These are phyloP conservation scores for Brenthis ino DNA, from an alignment of 2,888 invertebrate species.

Conservation along the genomic window DNA sequence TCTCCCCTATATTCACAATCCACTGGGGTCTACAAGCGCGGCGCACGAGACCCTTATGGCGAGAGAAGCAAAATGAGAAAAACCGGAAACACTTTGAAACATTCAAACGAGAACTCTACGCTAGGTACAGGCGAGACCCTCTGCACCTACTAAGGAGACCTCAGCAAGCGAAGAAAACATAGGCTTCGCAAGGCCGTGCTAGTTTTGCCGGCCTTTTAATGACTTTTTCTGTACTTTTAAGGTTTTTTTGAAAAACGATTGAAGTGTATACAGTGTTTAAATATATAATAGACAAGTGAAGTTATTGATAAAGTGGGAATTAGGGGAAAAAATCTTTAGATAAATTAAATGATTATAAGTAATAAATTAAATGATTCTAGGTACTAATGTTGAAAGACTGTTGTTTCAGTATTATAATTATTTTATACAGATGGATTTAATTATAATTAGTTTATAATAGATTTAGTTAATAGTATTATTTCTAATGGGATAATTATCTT, in stretches of 20 bases:
- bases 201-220: slow-evolving; percentile 64
- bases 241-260: slow-evolving; percentile 46
- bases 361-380: background rate
- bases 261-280: background rate
- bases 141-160: slow-evolving; percentile 70
- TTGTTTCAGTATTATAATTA: background rate
- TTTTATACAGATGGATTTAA: background rate
- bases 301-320: background rate
- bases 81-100: slow-evolving; percentile 91
- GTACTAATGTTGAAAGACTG: slow-evolving; percentile 13
- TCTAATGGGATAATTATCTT: background rate
- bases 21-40: slow-evolving; percentile 94
- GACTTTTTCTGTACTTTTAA: slow-evolving; percentile 43
- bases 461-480: slow-evolving; percentile 7
- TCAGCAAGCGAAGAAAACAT: slow-evolving; percentile 67
- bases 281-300: background rate
- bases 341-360: background rate
- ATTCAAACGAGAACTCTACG: slow-evolving; percentile 92
- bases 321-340: slow-evolving; percentile 5
- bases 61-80: slow-evolving; percentile 92
- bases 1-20: slow-evolving; percentile 93
- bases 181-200: slow-evolving; percentile 77
- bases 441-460: background rate
- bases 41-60: slow-evolving; percentile 90
- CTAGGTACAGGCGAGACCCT: slow-evolving; percentile 87